Evolutionary conservation across 2,797 vertebrate genomes (phyloP).

Genomic region (Falco biarmicus): DNA sequence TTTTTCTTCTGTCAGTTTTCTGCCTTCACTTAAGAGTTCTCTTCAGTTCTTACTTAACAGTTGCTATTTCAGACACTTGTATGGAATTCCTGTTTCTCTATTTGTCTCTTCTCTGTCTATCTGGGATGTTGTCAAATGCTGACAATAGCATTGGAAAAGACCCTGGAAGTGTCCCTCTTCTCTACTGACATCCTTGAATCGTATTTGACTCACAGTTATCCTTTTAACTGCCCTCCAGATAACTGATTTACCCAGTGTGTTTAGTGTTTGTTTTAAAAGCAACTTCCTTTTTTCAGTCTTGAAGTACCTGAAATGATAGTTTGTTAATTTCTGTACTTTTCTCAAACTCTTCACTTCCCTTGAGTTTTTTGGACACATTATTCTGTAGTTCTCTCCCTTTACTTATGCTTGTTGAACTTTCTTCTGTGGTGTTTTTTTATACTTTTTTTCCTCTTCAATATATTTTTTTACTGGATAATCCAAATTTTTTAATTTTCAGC

Average conservation of each 20-base stretch:
- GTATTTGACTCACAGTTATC: not conserved
- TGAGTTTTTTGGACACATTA: not conserved
- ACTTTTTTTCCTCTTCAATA: not conserved
- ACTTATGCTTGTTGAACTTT: not conserved
- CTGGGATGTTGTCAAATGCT: not conserved
- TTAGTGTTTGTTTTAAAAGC: not conserved
- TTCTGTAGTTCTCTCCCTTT: not conserved
- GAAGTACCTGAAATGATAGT: not conserved
- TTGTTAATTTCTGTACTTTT: not conserved
- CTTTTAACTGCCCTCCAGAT: not conserved
- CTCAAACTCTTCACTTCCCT: not conserved
- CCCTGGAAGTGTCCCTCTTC: not conserved
- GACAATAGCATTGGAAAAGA: not conserved
- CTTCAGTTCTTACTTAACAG: rapidly evolving
- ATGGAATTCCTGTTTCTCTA: not conserved
- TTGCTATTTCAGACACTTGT: not conserved
- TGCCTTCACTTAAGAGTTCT: not conserved
- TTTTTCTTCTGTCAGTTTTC: not conserved
- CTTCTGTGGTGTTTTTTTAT: not conserved
- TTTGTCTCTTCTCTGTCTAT: not conserved
- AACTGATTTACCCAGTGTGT: not conserved
- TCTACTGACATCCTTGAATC: not conserved
- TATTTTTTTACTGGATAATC: not conserved
- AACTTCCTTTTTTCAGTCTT: not conserved
- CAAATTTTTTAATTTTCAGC: not conserved